phyloP scores from a whole-genome alignment of 2,113 vertebrate genomes.

The Haplochromis vanheusdeni region DNA sequence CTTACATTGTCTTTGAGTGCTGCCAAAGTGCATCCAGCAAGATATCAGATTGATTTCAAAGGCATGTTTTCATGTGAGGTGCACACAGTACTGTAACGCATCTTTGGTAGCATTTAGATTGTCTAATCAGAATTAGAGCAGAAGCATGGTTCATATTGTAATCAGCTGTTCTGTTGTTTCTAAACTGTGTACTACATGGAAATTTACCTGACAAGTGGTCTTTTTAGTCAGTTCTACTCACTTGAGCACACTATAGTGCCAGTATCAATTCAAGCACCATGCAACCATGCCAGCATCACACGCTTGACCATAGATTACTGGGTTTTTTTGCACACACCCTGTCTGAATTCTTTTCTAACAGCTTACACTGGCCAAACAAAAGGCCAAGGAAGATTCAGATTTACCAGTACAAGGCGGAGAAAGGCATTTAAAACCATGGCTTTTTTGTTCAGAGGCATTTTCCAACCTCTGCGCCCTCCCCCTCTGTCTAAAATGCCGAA shows the following conservation, averaged over 20 bases:
- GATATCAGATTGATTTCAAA: slow-evolving; percentile 32
- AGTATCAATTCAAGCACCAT: neutral
- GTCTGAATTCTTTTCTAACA: slow-evolving; percentile 26
- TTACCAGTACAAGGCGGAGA: slow-evolving; percentile 23
- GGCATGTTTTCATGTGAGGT: slow-evolving; percentile 28
- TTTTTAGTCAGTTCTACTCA: neutral
- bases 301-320: neutral
- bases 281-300: neutral
- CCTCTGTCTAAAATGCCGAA: slow-evolving; percentile 60
- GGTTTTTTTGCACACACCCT: neutral
- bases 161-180: neutral
- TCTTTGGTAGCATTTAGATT: neutral
- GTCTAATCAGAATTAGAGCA: neutral
- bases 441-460: slow-evolving; percentile 62
- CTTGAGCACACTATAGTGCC: neutral
- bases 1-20: neutral
- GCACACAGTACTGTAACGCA: slow-evolving; percentile 9
- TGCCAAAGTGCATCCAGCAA: slow-evolving; percentile 5
- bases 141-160: neutral
- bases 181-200: neutral
- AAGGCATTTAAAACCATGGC: slow-evolving; percentile 46
- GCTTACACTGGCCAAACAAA: slow-evolving; percentile 38
- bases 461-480: slow-evolving; percentile 46
- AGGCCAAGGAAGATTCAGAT: slow-evolving; percentile 39
- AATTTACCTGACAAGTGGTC: neutral